phyloP scores from a whole-genome alignment of 2,888 invertebrate genomes.

The Metellina segmentata region DNA sequence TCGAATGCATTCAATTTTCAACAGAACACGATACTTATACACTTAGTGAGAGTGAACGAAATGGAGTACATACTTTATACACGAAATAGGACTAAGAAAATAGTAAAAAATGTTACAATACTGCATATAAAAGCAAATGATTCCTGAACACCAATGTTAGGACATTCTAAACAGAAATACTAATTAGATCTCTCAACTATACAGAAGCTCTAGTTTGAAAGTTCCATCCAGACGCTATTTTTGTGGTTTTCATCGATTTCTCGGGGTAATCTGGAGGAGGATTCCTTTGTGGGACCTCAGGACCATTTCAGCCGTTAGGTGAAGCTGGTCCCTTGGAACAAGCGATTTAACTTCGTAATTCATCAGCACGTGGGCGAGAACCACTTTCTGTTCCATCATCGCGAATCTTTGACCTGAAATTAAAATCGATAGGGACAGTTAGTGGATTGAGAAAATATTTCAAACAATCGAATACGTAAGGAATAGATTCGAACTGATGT shows the following conservation, averaged over 20 bases:
- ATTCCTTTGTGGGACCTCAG: conserved; percentile 77
- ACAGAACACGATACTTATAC: too few relatives aligned
- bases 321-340: conserved; percentile 71
- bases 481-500: too few relatives aligned
- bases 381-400: conserved; percentile 76
- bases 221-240: neutral
- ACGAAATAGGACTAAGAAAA: too few relatives aligned
- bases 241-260: conserved; percentile 47
- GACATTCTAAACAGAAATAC: neutral
- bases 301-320: conserved; percentile 76
- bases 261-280: conserved; percentile 78
- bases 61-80: too few relatives aligned
- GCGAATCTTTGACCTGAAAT: conserved; percentile 78
- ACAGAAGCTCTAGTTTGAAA: neutral
- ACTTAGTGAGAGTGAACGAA: too few relatives aligned
- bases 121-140: neutral
- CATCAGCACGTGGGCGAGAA: conserved; percentile 65
- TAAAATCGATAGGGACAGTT: neutral
- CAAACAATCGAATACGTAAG: too few relatives aligned
- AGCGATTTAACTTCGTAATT: conserved; percentile 73
- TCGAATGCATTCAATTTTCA: too few relatives aligned
- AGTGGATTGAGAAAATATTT: too few relatives aligned
- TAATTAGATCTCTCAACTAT: neutral
- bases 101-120: too few relatives aligned
- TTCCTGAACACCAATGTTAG: neutral